These are phyloP conservation scores for Ctenochaetus hawaiiensis DNA, from an alignment of 2,797 vertebrate genomes.

Conservation along the genomic window DNA sequence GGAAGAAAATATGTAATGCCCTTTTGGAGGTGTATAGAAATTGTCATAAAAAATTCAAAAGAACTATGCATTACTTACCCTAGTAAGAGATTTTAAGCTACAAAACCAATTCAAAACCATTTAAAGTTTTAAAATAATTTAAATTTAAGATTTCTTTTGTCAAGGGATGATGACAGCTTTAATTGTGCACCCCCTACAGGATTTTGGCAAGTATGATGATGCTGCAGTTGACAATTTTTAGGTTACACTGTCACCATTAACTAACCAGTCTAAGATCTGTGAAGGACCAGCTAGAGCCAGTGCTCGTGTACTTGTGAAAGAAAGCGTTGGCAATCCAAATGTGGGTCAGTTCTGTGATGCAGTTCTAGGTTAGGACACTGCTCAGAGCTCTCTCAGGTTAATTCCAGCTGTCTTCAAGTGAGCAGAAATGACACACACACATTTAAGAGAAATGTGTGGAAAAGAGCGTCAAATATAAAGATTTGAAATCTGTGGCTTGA, in stretches of 20 bases:
- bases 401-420: constrained; percentile 41
- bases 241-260: neutral
- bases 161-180: too few relatives aligned
- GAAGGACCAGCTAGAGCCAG: neutral
- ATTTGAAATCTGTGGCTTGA: neutral
- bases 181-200: too few relatives aligned
- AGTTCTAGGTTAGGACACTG: constrained; percentile 39
- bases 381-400: constrained; percentile 37
- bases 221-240: neutral
- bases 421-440: constrained; percentile 28
- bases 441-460: constrained; percentile 7
- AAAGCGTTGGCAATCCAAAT: constrained; percentile 54
- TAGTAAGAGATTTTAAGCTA: too few relatives aligned
- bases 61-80: too few relatives aligned
- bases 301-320: constrained; percentile 18
- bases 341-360: constrained; percentile 64
- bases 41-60: too few relatives aligned
- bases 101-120: too few relatives aligned
- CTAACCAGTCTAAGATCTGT: neutral
- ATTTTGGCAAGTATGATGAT: too few relatives aligned
- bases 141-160: too few relatives aligned
- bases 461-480: neutral
- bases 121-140: too few relatives aligned
- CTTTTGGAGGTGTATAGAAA: too few relatives aligned
- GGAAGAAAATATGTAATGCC: too few relatives aligned